phyloP scores from a whole-genome alignment of 2,888 invertebrate genomes.

The Drosophila neotestacea region DNA sequence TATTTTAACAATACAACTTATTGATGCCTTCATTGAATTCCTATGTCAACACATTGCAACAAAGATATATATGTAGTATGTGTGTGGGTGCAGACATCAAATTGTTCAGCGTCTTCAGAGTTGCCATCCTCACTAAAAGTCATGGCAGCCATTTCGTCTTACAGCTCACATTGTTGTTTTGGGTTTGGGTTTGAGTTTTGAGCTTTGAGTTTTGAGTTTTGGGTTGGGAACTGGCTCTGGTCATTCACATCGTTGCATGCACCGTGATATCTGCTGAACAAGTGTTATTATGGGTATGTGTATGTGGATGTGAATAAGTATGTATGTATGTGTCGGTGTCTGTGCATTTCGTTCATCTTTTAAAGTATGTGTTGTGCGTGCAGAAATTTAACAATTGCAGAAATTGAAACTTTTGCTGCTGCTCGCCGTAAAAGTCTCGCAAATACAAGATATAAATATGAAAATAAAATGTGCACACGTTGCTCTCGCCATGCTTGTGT shows the following conservation, averaged over 20 bases:
- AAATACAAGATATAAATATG: slow-evolving; percentile 59
- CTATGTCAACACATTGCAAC: neutral
- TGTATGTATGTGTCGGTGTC: no score
- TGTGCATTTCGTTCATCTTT: no score
- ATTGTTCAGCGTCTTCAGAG: slow-evolving; percentile 20
- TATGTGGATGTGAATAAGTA: no score
- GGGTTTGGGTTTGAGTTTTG: slow-evolving; percentile 12
- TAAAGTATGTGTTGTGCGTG: slow-evolving; percentile 57
- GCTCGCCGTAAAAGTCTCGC: slow-evolving; percentile 34
- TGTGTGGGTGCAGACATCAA: slow-evolving; percentile 10
- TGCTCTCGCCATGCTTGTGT: slow-evolving; percentile 4
- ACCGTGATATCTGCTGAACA: no score
- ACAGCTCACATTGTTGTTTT: slow-evolving; percentile 42
- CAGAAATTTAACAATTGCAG: slow-evolving; percentile 76
- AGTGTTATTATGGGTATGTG: no score
- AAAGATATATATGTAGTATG: neutral
- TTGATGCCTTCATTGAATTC: neutral
- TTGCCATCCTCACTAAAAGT: slow-evolving; percentile 22
- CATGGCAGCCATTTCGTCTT: slow-evolving; percentile 19
- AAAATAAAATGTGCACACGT: slow-evolving; percentile 73
- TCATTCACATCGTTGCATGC: slow-evolving; percentile 70
- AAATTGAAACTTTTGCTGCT: slow-evolving; percentile 73
- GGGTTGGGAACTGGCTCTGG: slow-evolving; percentile 44
- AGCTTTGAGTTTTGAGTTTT: neutral
- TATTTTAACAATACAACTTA: neutral